Evolutionary conservation across 2,113 vertebrate genomes (phyloP).

Genomic region (Lampris megalopsis): DNA sequence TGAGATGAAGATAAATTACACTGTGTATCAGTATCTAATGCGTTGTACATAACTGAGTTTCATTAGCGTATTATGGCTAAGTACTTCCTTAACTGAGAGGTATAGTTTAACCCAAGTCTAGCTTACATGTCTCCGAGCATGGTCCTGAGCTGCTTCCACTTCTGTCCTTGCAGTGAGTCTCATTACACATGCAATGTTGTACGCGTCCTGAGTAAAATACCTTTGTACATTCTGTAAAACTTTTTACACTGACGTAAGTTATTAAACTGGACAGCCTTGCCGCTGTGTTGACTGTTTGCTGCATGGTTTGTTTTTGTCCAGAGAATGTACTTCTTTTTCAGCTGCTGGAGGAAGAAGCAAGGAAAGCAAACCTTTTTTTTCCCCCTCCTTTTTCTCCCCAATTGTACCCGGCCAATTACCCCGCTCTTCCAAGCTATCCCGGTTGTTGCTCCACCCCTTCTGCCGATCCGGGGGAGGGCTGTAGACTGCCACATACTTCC

Average conservation of each 20-base stretch:
- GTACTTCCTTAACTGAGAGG: not conserved
- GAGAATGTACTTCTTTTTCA: too few species aligned
- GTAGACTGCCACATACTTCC: too few species aligned
- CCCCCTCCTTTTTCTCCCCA: too few species aligned
- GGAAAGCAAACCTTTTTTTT: too few species aligned
- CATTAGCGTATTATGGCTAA: not conserved
- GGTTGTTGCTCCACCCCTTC: too few species aligned
- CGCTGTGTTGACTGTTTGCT: not conserved
- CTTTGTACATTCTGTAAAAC: constrained; percentile 25
- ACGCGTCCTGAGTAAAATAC: constrained; percentile 12
- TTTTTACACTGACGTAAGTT: constrained; percentile 61
- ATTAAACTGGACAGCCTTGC: not conserved
- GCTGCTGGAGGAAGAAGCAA: too few species aligned
- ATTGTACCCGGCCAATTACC: too few species aligned
- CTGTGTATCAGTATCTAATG: not conserved
- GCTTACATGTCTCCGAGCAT: constrained; percentile 5
- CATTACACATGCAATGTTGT: not conserved
- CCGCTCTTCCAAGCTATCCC: too few species aligned
- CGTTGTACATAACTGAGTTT: not conserved
- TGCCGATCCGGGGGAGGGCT: too few species aligned
- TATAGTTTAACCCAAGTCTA: not conserved
- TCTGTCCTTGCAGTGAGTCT: constrained; percentile 17
- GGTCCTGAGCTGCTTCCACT: constrained; percentile 29
- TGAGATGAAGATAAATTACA: not conserved
- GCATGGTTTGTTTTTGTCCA: constrained; percentile 7